Percentiles rank a stretch among this genome's conserved stretches.
Conservation (phyloP, 2,888 invertebrate species). For the Drosophila longiperda region DNA sequence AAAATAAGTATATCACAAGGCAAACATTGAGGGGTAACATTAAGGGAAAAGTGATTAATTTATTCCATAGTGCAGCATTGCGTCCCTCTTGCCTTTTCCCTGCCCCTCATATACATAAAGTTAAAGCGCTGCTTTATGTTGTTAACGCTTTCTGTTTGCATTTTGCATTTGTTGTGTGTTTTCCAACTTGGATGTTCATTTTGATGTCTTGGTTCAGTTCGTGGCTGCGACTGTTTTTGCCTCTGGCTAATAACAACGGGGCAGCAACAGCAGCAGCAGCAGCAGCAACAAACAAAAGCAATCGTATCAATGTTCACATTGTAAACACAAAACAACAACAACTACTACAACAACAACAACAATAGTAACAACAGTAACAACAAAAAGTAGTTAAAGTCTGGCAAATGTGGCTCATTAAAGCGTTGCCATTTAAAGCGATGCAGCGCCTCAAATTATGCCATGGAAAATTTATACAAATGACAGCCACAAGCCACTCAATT, state of each 20-base stretch:
- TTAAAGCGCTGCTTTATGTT: constrained; percentile 9
- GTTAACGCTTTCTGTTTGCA: constrained; percentile 59
- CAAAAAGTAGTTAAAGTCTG: constrained; percentile 25
- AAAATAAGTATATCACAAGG: not conserved
- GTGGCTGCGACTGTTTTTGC: constrained; percentile 51
- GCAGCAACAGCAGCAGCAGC: constrained; percentile 2
- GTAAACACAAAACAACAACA: constrained; percentile 28
- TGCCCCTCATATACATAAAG: not conserved
- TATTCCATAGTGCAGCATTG: not conserved
- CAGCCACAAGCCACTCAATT: constrained; percentile 64
- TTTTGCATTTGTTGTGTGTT: constrained; percentile 60
- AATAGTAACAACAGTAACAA: constrained; percentile 20
- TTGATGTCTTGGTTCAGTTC: constrained; percentile 45
- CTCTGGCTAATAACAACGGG: constrained; percentile 29
- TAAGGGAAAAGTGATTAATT: not conserved
- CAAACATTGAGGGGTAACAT: not conserved
- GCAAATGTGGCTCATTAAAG: constrained; percentile 26
- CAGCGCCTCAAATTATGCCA: constrained; percentile 37
- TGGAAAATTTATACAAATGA: constrained; percentile 54
- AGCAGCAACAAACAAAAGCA: constrained; percentile 1
- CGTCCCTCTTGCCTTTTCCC: not conserved
- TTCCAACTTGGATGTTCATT: constrained; percentile 22
- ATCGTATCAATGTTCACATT: constrained; percentile 35
- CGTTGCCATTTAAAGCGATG: constrained; percentile 40
- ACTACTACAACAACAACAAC: constrained; percentile 12